A percentile compares a stretch with the other conserved stretches of the same genome.
phyloP scores from a whole-genome alignment of 2,888 invertebrate species.

The Mythimna impura region DNA sequence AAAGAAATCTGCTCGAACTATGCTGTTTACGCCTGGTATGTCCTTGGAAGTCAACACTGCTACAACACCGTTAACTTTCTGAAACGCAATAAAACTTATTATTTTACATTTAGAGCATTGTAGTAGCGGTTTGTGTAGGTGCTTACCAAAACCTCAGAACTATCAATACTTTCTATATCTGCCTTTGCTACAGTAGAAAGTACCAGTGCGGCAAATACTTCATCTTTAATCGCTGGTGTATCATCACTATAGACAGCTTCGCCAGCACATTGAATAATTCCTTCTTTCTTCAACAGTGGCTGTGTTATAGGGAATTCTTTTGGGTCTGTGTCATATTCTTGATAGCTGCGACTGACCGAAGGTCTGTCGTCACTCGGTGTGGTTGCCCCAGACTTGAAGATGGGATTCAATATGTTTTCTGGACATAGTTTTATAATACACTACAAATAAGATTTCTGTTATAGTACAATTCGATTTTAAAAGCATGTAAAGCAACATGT shows the following conservation, averaged over 20 bases:
- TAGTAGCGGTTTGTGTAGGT: constrained; percentile 25
- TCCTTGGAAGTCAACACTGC: constrained; percentile 91
- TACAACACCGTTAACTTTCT: constrained; percentile 91
- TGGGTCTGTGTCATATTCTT: constrained; percentile 73
- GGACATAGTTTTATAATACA: constrained; percentile 88
- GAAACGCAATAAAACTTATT: neutral
- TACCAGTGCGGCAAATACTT: constrained; percentile 92
- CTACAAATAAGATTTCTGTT: constrained; percentile 71
- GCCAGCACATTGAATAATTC: constrained; percentile 89
- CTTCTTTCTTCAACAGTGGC: constrained; percentile 77
- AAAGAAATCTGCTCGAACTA: constrained; percentile 66
- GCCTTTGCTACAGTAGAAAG: constrained; percentile 76
- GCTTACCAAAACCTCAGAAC: constrained; percentile 85
- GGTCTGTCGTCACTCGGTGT: constrained; percentile 71
- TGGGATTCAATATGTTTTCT: constrained; percentile 78
- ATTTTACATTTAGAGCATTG: neutral
- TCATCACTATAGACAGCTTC: constrained; percentile 92
- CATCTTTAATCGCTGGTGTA: constrained; percentile 85
- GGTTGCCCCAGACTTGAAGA: constrained; percentile 84
- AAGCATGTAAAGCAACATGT: no score
- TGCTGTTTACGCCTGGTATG: constrained; percentile 91
- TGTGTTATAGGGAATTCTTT: constrained; percentile 73
- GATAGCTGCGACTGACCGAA: constrained; percentile 72
- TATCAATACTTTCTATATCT: constrained; percentile 88
- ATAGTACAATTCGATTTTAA: neutral